A percentile compares a stretch with the other conserved stretches of the same genome.
phyloP scores from a whole-genome alignment of 2,113 vertebrate species.

The Catharus minimus region DNA sequence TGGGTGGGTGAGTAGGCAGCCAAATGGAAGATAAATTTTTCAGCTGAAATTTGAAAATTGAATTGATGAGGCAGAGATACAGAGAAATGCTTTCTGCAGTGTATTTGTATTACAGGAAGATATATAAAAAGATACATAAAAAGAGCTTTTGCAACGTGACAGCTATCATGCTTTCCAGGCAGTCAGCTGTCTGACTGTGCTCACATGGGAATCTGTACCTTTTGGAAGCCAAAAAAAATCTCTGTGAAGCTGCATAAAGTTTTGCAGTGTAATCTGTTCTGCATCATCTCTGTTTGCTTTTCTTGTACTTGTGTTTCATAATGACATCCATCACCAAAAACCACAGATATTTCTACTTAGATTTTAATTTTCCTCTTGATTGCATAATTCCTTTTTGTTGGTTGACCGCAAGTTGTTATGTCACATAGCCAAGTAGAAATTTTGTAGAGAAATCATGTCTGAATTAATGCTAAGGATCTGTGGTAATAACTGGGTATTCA shows the following conservation, averaged over 20 bases:
- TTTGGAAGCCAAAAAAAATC: background rate
- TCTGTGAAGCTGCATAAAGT: background rate
- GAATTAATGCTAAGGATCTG: background rate
- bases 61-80: background rate
- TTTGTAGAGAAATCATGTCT: background rate
- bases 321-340: background rate
- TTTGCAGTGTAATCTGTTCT: background rate
- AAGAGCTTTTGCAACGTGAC: background rate
- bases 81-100: background rate
- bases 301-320: background rate
- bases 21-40: background rate
- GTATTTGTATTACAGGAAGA: background rate
- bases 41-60: constrained; percentile 6
- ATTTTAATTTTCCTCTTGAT: background rate
- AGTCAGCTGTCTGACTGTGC: background rate
- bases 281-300: background rate
- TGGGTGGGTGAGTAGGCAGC: background rate
- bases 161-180: background rate
- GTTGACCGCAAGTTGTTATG: background rate
- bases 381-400: background rate
- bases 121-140: background rate
- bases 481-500: background rate
- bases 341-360: background rate
- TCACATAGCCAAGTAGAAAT: background rate
- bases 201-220: background rate